phyloP scores from a whole-genome alignment of 1,140 invertebrate species.

The Octopus sinensis region DNA sequence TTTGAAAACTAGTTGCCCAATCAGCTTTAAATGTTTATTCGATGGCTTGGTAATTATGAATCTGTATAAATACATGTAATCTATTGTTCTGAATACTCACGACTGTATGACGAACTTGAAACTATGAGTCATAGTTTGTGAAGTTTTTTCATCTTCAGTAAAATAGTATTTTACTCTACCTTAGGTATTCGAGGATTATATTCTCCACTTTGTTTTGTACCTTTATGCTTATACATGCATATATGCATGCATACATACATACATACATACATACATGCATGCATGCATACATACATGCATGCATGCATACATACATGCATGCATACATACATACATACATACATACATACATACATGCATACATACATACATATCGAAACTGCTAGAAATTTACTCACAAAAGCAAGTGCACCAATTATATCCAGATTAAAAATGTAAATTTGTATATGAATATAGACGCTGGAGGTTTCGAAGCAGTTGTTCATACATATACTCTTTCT shows the following conservation, averaged over 20 bases:
- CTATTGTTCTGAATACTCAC: neutral
- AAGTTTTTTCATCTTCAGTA: neutral
- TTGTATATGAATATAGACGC: too few species aligned
- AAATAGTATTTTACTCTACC: neutral
- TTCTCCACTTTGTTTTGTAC: neutral
- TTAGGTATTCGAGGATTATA: neutral
- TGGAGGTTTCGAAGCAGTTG: too few species aligned
- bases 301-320: neutral
- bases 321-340: neutral
- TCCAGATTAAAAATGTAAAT: too few species aligned
- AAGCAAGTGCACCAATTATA: too few species aligned
- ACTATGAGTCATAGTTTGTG: neutral
- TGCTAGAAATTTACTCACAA: too few species aligned
- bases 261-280: neutral
- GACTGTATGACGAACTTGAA: neutral
- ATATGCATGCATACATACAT: neutral
- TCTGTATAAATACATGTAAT: neutral
- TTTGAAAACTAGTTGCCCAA: too few species aligned
- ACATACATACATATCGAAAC: neutral
- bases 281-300: neutral
- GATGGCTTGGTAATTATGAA: neutral
- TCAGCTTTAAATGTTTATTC: too few species aligned
- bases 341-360: slow-evolving; percentile 1
- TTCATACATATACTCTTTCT: too few species aligned
- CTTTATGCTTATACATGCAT: neutral